Percentiles rank a stretch among this genome's conserved stretches.
These are phyloP conservation scores for Cyprinella venusta DNA, from an alignment of 2,797 vertebrate genomes.

Conservation along the genomic window DNA sequence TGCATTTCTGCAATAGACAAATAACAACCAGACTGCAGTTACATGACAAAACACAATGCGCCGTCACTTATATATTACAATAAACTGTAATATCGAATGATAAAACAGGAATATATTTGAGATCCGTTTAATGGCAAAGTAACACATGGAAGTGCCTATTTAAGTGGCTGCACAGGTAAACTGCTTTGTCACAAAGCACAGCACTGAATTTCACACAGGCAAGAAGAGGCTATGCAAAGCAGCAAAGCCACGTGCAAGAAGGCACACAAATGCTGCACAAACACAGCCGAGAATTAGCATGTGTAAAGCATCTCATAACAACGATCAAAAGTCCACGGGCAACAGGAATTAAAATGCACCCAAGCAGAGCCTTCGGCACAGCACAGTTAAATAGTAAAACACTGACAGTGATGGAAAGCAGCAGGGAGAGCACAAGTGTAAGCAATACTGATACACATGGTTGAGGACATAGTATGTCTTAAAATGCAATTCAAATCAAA, in stretches of 20 bases:
- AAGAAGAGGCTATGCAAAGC: slow-evolving; percentile 28
- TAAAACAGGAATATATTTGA: neutral
- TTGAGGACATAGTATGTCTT: neutral
- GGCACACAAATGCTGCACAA: slow-evolving; percentile 36
- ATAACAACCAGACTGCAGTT: slow-evolving; percentile 21
- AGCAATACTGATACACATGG: neutral
- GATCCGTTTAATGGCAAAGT: neutral
- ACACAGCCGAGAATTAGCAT: slow-evolving; percentile 33
- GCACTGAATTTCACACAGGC: slow-evolving; percentile 22
- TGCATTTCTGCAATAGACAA: slow-evolving; percentile 14
- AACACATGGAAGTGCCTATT: neutral
- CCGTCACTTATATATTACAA: neutral
- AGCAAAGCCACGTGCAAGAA: slow-evolving; percentile 24
- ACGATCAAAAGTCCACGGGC: slow-evolving; percentile 16
- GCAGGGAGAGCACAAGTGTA: neutral
- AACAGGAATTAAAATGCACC: slow-evolving; percentile 23
- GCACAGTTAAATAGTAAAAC: slow-evolving; percentile 6
- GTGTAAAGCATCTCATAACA: slow-evolving; percentile 23
- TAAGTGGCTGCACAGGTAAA: slow-evolving; percentile 2
- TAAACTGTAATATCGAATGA: neutral
- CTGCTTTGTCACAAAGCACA: slow-evolving; percentile 29
- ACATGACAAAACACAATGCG: neutral
- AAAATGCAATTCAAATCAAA: neutral
- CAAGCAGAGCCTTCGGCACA: neutral
- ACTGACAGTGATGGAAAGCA: slow-evolving; percentile 15